These are phyloP conservation scores for Helicoverpa armigera DNA, from an alignment of 1,140 invertebrate species.

Conservation along the genomic window DNA sequence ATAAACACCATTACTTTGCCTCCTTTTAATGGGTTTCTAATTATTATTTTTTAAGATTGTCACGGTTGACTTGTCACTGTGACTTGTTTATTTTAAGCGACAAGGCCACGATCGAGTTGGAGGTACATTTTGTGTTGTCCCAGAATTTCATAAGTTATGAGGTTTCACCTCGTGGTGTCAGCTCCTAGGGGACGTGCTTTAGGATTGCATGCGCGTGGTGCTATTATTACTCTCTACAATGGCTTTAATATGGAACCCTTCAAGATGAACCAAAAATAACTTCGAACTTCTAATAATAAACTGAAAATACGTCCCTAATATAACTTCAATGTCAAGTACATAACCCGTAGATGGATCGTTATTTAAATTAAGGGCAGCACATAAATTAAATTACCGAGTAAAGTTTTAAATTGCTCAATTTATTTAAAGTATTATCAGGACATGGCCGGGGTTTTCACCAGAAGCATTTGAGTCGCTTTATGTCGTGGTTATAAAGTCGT, in stretches of 20 bases:
- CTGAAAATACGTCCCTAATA: neutral
- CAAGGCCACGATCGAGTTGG: neutral
- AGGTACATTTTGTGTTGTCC: neutral
- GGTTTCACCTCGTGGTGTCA: neutral
- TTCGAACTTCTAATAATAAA: neutral
- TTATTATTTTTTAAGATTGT: neutral
- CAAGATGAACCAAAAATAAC: neutral
- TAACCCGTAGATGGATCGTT: conserved; percentile 28
- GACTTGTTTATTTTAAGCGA: neutral
- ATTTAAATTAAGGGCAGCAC: conserved; percentile 31
- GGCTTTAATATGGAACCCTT: too few relatives aligned
- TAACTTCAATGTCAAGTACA: conserved; percentile 24
- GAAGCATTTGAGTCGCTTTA: conserved; percentile 14
- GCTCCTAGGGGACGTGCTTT: too few relatives aligned
- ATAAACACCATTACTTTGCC: conserved; percentile 3
- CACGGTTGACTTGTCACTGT: neutral
- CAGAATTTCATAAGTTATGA: neutral
- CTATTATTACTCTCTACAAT: too few relatives aligned
- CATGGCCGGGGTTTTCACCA: conserved; percentile 1
- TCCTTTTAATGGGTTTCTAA: conserved; percentile 9
- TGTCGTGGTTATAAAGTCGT: conserved; percentile 29
- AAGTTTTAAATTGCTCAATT: conserved; percentile 35
- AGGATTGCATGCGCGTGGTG: too few relatives aligned
- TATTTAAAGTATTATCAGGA: conserved; percentile 39
- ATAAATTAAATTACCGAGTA: conserved; percentile 34